These are phyloP conservation scores for Pangasius krempfi DNA, from an alignment of 2,797 vertebrate genomes.

Conservation along the genomic window DNA sequence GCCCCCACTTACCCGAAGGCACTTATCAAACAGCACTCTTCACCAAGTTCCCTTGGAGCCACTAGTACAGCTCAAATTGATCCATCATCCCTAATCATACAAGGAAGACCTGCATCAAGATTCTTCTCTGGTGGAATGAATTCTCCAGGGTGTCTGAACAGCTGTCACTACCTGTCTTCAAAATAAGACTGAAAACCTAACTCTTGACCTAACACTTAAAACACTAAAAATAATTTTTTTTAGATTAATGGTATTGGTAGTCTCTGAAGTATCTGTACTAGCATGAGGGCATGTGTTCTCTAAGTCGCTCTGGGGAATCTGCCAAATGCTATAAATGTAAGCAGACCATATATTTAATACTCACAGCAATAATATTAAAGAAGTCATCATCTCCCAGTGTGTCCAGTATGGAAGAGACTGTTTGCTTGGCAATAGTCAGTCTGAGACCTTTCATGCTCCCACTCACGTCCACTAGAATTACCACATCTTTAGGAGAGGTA, in stretches of 20 bases:
- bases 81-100: not conserved
- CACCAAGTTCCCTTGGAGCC: not conserved
- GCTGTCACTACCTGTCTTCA: not conserved
- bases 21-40: not conserved
- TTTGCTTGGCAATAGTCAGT: slow-evolving; percentile 93
- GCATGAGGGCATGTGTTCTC: not conserved
- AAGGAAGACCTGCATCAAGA: not conserved
- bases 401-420: slow-evolving; percentile 95
- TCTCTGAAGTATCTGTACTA: not conserved
- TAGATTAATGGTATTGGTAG: not conserved
- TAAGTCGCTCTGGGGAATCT: not conserved
- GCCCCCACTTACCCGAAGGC: not conserved
- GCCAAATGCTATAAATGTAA: not conserved
- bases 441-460: slow-evolving; percentile 98
- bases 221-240: not conserved
- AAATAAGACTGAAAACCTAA: not conserved
- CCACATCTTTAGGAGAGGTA: slow-evolving; percentile 96
- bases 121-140: not conserved
- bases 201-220: not conserved
- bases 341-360: slow-evolving; percentile 58
- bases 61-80: not conserved
- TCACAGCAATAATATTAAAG: slow-evolving; percentile 97
- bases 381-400: slow-evolving; percentile 97
- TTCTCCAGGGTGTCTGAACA: not conserved
- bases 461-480: slow-evolving; percentile 95